phyloP scores from a whole-genome alignment of 2,888 invertebrate species.

The Eupelmus urozonus region DNA sequence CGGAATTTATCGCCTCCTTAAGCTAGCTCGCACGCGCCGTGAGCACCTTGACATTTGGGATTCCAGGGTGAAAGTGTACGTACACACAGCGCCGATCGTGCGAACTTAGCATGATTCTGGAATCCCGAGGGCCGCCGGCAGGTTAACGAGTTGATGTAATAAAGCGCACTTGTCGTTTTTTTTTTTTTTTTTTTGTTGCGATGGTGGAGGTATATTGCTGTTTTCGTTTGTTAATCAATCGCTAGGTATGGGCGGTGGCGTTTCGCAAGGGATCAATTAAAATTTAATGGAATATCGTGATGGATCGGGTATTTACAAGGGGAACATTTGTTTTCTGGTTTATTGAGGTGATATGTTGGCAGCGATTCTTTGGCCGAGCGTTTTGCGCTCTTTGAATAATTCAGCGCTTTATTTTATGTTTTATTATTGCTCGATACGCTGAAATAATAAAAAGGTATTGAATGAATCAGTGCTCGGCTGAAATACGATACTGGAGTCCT shows the following conservation, averaged over 20 bases:
- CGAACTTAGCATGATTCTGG: conserved; percentile 55
- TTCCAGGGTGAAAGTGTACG: conserved; percentile 63
- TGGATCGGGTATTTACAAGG: conserved; percentile 1
- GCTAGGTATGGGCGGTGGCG: not conserved
- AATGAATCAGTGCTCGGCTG: too few species aligned
- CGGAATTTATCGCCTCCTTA: conserved; percentile 59
- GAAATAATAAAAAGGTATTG: too few species aligned
- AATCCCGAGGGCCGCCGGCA: not conserved
- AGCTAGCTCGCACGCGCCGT: conserved; percentile 45
- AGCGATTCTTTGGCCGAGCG: not conserved
- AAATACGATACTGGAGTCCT: too few species aligned
- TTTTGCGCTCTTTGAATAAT: not conserved
- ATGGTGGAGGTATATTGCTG: too few species aligned
- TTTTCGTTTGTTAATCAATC: not conserved
- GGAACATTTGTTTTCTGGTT: conserved; percentile 1
- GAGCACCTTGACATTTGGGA: conserved; percentile 65
- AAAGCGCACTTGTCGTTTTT: not conserved
- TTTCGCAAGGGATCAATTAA: conserved; percentile 41
- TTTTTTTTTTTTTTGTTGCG: not conserved
- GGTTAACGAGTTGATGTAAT: not conserved
- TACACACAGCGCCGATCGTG: conserved; percentile 57
- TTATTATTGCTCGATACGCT: not conserved
- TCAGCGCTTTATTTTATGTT: not conserved
- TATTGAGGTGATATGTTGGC: not conserved
- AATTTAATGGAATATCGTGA: conserved; percentile 9